These are phyloP conservation scores for Poecile montanus DNA, from an alignment of 2,797 vertebrate species.

Conservation along the genomic window DNA sequence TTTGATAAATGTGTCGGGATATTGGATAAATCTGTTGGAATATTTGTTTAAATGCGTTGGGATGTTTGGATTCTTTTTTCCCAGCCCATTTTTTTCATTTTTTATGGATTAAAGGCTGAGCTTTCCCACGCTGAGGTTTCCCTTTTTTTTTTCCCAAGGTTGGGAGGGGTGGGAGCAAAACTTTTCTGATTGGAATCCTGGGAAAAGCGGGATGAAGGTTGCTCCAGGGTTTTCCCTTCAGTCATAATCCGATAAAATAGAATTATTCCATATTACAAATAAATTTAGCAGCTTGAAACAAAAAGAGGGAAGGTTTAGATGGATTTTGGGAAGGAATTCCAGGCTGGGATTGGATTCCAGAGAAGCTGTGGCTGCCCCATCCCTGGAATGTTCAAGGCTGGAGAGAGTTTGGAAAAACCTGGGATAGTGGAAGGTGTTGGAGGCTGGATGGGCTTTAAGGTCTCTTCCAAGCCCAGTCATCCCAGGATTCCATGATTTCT, in stretches of 20 bases:
- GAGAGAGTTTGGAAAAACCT: neutral
- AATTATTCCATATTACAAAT: no score
- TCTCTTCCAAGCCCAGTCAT: neutral
- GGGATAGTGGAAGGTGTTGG: neutral
- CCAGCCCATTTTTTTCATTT: neutral
- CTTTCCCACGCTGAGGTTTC: neutral
- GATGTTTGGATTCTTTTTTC: neutral
- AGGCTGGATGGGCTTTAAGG: neutral
- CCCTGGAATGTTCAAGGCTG: neutral
- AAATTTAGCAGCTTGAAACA: fast-evolving
- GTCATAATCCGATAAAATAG: neutral
- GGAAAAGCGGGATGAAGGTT: neutral
- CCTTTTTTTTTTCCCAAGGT: no score
- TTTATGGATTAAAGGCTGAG: neutral
- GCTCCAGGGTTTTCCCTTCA: neutral
- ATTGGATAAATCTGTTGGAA: neutral
- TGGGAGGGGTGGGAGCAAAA: neutral
- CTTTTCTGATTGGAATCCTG: neutral
- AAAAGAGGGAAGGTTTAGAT: neutral
- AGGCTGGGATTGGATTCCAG: neutral
- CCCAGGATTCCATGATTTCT: neutral
- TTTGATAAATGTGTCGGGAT: neutral
- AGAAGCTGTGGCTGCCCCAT: neutral
- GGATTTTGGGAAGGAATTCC: neutral
- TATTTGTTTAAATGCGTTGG: neutral